Base-by-base conservation (phyloP, 1,140 invertebrate genomes). In the Hyles vespertilio region DNA sequence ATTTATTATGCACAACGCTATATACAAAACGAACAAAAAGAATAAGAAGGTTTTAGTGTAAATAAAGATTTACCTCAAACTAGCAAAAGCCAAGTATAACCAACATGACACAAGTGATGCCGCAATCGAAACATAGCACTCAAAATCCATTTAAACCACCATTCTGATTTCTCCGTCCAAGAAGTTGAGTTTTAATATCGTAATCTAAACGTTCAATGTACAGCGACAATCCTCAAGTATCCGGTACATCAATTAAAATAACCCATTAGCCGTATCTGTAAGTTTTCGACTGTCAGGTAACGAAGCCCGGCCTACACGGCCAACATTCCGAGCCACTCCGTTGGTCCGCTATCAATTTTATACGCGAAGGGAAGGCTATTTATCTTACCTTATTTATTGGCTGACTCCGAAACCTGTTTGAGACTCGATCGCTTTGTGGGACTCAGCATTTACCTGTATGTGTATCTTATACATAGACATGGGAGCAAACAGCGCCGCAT, bases 321-420 rank as follows among this genome's bases (percentile, higher is more conserved):
- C 66, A 55, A 72, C 74, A 87, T 87, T 87, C 82, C 80, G 61
- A 75, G 56, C 62, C 60, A 61, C 70, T 60, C 60, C 54, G 74
- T 74, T 79, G 77, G 77, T 64, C 77, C 74, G 66, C 84, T 86
- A 85, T 88, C 79, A 84, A 86, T 81, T 79, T 81, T 81, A 82
- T 84, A 87, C 80, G 61, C 72, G 75, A 73, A 74, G 77, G 78
- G 79, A 78, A 79, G 70, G 68, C 74, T 75, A 88, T 88, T 86
- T 88, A 88, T 88, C 85, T 86, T 86, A 62, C 69, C 81, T 85
- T 88, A 86, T 88, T 88, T 88, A 88, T 86, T 81, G 68, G 61
- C 77, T 79, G 77, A 79, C 79, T 83, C 72, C 52, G 69, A 83
- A 88, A 85, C 85, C 81, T 73, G 83, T 86, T 58, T 63, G 69